Evolutionary conservation across 2,888 invertebrate species (phyloP).

Genomic region (Thereva nobilitata): DNA sequence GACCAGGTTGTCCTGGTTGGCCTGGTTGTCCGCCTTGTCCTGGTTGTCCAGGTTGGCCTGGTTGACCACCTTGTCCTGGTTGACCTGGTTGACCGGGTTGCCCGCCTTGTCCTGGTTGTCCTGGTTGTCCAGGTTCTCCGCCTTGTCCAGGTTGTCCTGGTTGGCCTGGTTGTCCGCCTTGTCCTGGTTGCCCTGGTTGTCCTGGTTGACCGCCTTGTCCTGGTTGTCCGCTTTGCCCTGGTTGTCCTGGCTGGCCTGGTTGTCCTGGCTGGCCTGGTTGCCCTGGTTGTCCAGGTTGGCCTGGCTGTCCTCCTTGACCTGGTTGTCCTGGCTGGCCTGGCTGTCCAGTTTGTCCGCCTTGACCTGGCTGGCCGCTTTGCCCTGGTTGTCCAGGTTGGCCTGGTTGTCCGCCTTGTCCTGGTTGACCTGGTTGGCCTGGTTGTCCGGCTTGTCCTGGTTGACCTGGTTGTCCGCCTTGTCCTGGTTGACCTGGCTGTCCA

Average conservation of each 20-base stretch:
- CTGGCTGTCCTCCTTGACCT: neutral
- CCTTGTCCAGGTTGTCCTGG: conserved; percentile 45
- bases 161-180: conserved; percentile 33
- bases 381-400: conserved; percentile 1
- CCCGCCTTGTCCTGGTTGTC: too few species aligned
- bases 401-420: neutral
- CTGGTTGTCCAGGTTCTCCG: neutral
- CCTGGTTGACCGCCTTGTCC: conserved; percentile 20
- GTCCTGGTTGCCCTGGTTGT: conserved; percentile 7
- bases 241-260: neutral
- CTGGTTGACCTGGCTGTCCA: too few species aligned
- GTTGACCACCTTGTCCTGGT: too few species aligned
- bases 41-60: too few species aligned
- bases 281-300: neutral
- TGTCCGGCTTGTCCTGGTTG: too few species aligned
- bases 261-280: neutral
- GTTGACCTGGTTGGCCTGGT: neutral
- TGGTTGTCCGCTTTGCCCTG: neutral
- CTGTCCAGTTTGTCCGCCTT: neutral
- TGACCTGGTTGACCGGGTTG: too few species aligned
- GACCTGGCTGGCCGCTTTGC: neutral
- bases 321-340: conserved; percentile 1
- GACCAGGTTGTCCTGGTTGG: conserved; percentile 1
- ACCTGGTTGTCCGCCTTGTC: too few species aligned
- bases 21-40: neutral